Percentiles rank a stretch among this genome's conserved stretches.
Conservation (phyloP, 2,888 invertebrate genomes). For the Bursaphelenchus okinawaensis region DNA sequence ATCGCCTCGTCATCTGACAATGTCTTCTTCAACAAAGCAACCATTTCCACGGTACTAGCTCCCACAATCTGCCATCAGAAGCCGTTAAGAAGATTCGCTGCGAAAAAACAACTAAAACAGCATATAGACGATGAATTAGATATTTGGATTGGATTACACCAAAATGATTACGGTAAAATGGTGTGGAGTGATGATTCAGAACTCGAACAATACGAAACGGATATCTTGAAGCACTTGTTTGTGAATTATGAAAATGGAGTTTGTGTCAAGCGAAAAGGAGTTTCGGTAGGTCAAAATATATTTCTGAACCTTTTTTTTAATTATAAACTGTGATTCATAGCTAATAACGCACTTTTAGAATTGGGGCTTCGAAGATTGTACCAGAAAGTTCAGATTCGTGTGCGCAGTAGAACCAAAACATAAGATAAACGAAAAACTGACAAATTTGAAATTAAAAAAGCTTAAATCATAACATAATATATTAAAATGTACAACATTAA, state of each 20-base stretch:
- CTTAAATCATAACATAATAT: no score
- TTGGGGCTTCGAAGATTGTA: background rate
- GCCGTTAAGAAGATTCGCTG: background rate
- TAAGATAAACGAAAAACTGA: background rate
- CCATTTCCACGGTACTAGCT: background rate
- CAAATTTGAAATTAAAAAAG: background rate
- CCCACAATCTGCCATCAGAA: background rate
- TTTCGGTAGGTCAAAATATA: constrained; percentile 4
- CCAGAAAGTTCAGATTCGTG: background rate
- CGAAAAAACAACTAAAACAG: background rate
- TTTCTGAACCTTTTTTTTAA: background rate
- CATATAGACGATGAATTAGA: background rate
- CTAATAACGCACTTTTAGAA: no score
- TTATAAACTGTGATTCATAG: no score
- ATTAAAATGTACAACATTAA: no score
- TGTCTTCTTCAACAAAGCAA: background rate
- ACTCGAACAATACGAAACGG: constrained; percentile 13
- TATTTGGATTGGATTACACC: constrained; percentile 19
- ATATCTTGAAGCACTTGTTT: constrained; percentile 11
- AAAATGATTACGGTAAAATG: constrained; percentile 15
- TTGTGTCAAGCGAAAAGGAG: constrained; percentile 13
- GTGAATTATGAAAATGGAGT: constrained; percentile 18
- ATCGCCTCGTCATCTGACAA: background rate
- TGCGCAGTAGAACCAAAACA: background rate
- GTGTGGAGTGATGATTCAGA: constrained; percentile 19